Conservation (phyloP, 2,888 invertebrate species). For the Lasioglossum zephyrum region DNA sequence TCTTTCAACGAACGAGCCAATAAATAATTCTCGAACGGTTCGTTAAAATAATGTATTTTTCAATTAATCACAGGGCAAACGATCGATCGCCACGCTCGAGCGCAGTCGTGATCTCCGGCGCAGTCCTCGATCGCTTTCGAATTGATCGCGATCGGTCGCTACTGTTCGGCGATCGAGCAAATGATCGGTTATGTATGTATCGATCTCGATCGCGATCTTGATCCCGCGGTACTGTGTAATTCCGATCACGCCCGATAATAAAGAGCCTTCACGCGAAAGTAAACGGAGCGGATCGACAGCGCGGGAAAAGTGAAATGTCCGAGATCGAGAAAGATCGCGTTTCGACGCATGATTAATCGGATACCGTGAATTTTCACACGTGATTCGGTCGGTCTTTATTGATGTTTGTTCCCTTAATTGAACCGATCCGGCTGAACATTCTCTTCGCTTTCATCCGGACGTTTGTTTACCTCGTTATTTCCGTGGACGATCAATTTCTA, state of each 20-base stretch:
- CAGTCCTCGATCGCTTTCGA: not conserved
- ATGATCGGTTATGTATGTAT: conserved; percentile 23
- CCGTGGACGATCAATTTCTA: conserved; percentile 19
- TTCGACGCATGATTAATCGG: conserved; percentile 14
- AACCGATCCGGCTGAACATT: conserved; percentile 17
- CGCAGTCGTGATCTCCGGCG: conserved; percentile 17
- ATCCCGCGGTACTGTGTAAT: not conserved
- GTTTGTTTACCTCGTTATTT: conserved; percentile 33
- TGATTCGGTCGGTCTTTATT: conserved; percentile 25
- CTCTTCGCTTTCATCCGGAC: not conserved
- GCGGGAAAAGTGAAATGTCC: conserved; percentile 3
- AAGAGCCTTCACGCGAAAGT: conserved; percentile 21
- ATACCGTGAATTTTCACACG: not conserved
- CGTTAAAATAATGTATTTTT: not conserved
- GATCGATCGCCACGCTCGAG: not conserved
- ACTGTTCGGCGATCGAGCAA: conserved; percentile 28
- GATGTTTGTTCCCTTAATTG: not conserved
- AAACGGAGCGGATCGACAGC: conserved; percentile 13
- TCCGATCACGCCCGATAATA: conserved; percentile 30
- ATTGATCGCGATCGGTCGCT: conserved; percentile 36
- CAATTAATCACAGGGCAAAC: not conserved
- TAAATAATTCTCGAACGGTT: not conserved
- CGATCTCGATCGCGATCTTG: conserved; percentile 5
- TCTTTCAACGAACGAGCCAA: not conserved
- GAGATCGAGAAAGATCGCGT: not conserved